Conservation (phyloP, 2,113 vertebrate species). For the Solenodon paradoxus region DNA sequence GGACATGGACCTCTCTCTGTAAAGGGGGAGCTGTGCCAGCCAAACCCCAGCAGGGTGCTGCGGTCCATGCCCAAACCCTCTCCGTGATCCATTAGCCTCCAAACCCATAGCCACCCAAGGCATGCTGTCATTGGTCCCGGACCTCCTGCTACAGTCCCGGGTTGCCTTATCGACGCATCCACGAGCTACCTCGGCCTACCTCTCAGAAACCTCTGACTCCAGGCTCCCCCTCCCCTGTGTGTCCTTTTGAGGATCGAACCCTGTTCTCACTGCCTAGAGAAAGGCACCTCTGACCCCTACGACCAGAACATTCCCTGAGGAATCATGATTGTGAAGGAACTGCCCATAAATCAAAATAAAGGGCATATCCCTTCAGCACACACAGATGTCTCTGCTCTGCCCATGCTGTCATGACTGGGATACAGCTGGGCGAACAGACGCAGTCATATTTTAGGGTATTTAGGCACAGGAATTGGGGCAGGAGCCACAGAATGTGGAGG, state of each 20-base stretch:
- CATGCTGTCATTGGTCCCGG: background rate
- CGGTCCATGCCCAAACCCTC: too few species aligned
- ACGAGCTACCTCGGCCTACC: too few species aligned
- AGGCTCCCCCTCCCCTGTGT: background rate
- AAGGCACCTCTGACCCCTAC: background rate
- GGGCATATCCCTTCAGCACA: rapidly evolving
- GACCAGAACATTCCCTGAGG: background rate
- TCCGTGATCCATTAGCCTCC: background rate
- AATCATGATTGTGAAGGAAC: background rate
- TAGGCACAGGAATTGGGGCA: background rate
- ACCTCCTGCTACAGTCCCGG: background rate
- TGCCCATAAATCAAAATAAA: background rate
- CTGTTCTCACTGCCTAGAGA: background rate
- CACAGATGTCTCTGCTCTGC: rapidly evolving
- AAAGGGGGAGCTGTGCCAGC: background rate
- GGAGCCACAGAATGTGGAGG: background rate
- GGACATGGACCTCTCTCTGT: background rate
- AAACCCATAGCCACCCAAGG: background rate
- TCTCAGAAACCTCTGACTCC: background rate
- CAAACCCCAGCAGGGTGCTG: background rate
- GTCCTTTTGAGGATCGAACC: background rate
- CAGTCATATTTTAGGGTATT: rapidly evolving
- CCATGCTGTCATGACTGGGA: background rate
- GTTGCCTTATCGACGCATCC: rapidly evolving
- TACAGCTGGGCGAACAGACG: rapidly evolving